These are phyloP conservation scores for Stictocephala bisonia DNA, from an alignment of 2,888 invertebrate species.

Conservation along the genomic window DNA sequence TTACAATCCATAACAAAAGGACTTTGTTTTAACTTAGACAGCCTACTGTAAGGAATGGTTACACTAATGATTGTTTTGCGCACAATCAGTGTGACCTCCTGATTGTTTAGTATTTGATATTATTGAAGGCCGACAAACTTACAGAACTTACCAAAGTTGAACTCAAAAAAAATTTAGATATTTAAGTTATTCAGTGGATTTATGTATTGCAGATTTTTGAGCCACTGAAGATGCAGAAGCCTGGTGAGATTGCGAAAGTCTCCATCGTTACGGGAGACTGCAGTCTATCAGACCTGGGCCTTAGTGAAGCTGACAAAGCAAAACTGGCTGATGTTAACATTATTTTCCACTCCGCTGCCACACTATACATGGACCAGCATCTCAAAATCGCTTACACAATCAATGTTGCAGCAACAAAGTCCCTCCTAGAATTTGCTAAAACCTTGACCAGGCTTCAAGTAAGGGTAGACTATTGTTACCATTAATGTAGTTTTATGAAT, in stretches of 20 bases:
- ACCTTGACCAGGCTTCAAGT: slow-evolving; percentile 52
- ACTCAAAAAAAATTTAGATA: no score
- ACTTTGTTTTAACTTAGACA: no score
- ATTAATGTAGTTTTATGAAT: no score
- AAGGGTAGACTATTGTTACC: no score
- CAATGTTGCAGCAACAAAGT: slow-evolving; percentile 52
- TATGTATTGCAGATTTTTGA: slow-evolving; percentile 51
- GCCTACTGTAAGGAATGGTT: no score
- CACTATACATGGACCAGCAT: slow-evolving; percentile 55
- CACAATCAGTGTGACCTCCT: no score
- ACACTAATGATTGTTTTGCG: no score
- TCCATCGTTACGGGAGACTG: slow-evolving; percentile 56
- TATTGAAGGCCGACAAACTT: no score
- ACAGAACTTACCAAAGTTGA: no score
- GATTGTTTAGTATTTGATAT: no score
- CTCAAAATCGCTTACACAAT: slow-evolving; percentile 52
- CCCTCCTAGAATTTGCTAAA: slow-evolving; percentile 51
- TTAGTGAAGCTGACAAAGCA: slow-evolving; percentile 48
- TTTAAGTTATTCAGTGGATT: no score
- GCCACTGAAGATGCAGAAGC: slow-evolving; percentile 47
- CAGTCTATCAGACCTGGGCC: slow-evolving; percentile 53
- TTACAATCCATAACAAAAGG: no score
- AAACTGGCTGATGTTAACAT: slow-evolving; percentile 54
- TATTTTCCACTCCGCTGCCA: slow-evolving; percentile 58
- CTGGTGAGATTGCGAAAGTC: slow-evolving; percentile 50